Percentiles rank a stretch among this genome's conserved stretches.
Conservation (phyloP, 2,888 invertebrate species). For the Leucophenga montana region DNA sequence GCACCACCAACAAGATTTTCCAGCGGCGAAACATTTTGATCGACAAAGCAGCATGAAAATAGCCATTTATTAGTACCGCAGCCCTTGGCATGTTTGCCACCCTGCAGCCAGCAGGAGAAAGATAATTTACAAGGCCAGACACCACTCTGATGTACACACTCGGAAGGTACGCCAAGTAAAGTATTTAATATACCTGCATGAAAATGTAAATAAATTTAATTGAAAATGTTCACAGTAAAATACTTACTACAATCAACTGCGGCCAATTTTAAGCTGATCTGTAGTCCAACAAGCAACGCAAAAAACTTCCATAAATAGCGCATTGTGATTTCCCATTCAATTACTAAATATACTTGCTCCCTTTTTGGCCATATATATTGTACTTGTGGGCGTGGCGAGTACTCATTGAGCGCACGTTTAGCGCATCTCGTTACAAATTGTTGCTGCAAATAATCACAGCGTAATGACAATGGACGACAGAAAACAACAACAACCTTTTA, state of each 20-base stretch:
- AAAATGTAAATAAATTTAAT: not conserved
- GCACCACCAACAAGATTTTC: slow-evolving; percentile 56
- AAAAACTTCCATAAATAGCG: slow-evolving; percentile 31
- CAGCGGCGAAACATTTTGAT: slow-evolving; percentile 59
- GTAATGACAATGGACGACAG: too few species aligned
- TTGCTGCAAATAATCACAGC: slow-evolving; percentile 14
- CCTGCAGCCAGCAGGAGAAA: slow-evolving; percentile 83
- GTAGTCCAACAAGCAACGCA: not conserved
- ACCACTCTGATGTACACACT: slow-evolving; percentile 75
- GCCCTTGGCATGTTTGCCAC: slow-evolving; percentile 79
- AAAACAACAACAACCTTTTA: not conserved
- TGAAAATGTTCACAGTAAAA: not conserved
- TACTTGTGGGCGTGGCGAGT: slow-evolving; percentile 7
- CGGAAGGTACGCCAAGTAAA: slow-evolving; percentile 70
- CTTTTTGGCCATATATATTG: not conserved
- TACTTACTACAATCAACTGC: slow-evolving; percentile 1
- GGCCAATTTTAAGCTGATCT: not conserved
- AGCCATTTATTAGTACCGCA: slow-evolving; percentile 82
- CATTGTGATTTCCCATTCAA: slow-evolving; percentile 42
- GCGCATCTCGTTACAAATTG: slow-evolving; percentile 5
- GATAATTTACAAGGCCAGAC: slow-evolving; percentile 81
- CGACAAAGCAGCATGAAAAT: slow-evolving; percentile 80
- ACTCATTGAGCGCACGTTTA: slow-evolving; percentile 3
- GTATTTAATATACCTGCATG: slow-evolving; percentile 68
- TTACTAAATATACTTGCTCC: slow-evolving; percentile 20